Conservation (phyloP, 1,140 invertebrate species). For the Psilanteris sp. region DNA sequence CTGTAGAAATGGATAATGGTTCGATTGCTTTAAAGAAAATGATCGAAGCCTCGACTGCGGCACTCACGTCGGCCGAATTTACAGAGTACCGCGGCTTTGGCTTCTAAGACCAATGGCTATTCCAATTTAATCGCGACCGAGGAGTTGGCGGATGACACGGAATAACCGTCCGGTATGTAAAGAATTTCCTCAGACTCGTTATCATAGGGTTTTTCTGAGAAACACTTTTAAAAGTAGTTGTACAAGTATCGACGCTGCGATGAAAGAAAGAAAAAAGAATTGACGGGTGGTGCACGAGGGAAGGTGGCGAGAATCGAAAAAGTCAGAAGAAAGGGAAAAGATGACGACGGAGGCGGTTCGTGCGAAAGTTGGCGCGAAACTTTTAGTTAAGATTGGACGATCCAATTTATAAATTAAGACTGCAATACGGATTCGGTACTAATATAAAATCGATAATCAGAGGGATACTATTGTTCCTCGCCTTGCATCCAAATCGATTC, state of each 20-base stretch:
- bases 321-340: constrained; percentile 1
- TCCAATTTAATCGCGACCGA: constrained; percentile 17
- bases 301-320: neutral
- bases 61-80: too few species aligned
- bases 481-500: constrained; percentile 34
- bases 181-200: constrained; percentile 28
- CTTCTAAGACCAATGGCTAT: too few species aligned
- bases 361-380: constrained; percentile 26
- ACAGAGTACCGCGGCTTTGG: too few species aligned
- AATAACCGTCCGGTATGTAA: constrained; percentile 20
- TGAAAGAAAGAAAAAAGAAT: neutral
- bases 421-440: constrained; percentile 15
- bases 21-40: too few species aligned
- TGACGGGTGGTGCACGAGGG: neutral
- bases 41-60: too few species aligned
- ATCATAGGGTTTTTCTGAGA: constrained; percentile 19
- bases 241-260: neutral
- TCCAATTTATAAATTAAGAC: constrained; percentile 52
- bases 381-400: constrained; percentile 41
- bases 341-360: neutral
- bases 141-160: constrained; percentile 20
- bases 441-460: constrained; percentile 39
- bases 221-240: constrained; percentile 18
- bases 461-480: constrained; percentile 30
- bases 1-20: too few species aligned